Percentiles rank a stretch among this genome's conserved stretches.
Evolutionary conservation across 2,888 invertebrate species (phyloP).

Genomic region (Polydrusus pterygomalis): DNA sequence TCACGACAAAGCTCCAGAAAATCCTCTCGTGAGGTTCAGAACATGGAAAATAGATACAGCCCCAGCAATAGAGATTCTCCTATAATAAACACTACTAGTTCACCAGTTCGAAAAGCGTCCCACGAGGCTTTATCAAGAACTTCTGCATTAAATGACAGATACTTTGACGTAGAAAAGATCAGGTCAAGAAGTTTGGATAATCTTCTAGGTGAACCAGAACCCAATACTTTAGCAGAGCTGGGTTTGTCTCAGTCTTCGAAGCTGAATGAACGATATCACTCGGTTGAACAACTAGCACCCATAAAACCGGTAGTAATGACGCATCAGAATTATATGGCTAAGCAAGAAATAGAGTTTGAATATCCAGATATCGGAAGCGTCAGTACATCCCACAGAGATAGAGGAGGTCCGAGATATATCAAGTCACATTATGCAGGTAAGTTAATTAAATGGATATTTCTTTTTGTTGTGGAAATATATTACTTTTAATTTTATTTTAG

Average conservation of each 20-base stretch:
- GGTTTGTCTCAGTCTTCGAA: constrained; percentile 91
- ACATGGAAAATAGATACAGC: constrained; percentile 38
- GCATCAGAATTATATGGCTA: constrained; percentile 72
- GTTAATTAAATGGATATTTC: not conserved
- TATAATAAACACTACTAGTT: constrained; percentile 28
- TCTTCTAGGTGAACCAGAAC: constrained; percentile 80
- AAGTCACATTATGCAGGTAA: constrained; percentile 87
- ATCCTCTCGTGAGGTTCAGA: constrained; percentile 65
- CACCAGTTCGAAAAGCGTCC: constrained; percentile 57
- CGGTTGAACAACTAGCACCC: constrained; percentile 81
- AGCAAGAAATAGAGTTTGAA: constrained; percentile 81
- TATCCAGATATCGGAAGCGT: constrained; percentile 79
- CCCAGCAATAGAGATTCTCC: constrained; percentile 62
- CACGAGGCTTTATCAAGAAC: constrained; percentile 78
- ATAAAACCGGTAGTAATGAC: constrained; percentile 76
- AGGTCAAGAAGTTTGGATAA: constrained; percentile 90
- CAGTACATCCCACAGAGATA: constrained; percentile 73
- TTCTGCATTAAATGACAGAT: constrained; percentile 91
- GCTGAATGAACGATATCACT: constrained; percentile 92
- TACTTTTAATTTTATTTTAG: constrained; percentile 24
- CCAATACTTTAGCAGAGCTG: constrained; percentile 81
- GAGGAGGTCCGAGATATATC: constrained; percentile 80
- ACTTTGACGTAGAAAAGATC: constrained; percentile 88
- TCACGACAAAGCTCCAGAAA: constrained; percentile 67
- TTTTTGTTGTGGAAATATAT: not conserved